Percentiles rank a stretch among this genome's conserved stretches.
Evolutionary conservation across 2,113 vertebrate species (phyloP).

Genomic region (Kryptolebias marmoratus): DNA sequence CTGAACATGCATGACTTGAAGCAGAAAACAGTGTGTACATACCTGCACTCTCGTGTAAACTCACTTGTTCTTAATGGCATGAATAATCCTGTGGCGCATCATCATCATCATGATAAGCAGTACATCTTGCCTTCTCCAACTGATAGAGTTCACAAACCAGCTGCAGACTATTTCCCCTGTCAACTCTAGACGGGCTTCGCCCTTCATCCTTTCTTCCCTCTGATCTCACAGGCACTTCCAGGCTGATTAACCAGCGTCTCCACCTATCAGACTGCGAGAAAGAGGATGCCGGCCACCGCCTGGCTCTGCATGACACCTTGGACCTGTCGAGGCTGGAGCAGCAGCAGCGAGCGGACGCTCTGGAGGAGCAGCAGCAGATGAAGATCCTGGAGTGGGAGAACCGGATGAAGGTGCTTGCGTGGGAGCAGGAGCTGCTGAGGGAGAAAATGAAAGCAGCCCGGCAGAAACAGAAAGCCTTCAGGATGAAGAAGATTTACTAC

Average conservation of each 20-base stretch:
- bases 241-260: conserved; percentile 39
- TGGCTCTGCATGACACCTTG: not conserved
- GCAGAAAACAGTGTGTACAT: no score
- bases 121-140: no score
- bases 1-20: no score
- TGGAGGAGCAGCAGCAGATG: conserved; percentile 77
- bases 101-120: no score
- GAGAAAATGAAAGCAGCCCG: conserved; percentile 71
- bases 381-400: conserved; percentile 81
- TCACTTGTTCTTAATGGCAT: no score
- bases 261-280: conserved; percentile 20
- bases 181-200: not conserved
- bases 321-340: conserved; percentile 48
- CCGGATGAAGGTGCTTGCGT: conserved; percentile 77
- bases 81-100: no score
- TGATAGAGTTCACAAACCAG: not conserved
- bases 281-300: conserved; percentile 17
- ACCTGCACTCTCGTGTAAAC: no score
- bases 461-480: conserved; percentile 78
- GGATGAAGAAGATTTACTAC: conserved; percentile 80
- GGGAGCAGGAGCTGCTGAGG: conserved; percentile 79
- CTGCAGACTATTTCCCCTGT: not conserved
- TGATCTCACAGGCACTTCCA: conserved; percentile 50
- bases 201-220: not conserved
- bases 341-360: conserved; percentile 51